These are phyloP conservation scores for Geotrypetes seraphini DNA, from an alignment of 2,797 vertebrate species.

Conservation along the genomic window DNA sequence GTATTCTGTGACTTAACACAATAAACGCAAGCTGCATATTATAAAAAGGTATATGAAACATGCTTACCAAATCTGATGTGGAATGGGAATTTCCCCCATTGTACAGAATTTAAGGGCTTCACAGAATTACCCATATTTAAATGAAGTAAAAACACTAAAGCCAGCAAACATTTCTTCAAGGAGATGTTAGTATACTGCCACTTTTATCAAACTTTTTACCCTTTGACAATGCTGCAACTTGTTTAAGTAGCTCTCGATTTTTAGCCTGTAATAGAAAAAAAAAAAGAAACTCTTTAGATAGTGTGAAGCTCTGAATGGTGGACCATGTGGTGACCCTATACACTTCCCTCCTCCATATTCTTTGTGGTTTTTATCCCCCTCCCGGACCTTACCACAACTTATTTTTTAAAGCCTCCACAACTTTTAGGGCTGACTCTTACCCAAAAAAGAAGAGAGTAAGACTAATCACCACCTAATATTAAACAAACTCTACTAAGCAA, in stretches of 20 bases:
- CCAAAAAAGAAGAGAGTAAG: too few relatives aligned
- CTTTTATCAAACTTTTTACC: conserved; percentile 97
- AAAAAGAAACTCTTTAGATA: too few relatives aligned
- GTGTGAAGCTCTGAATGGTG: too few relatives aligned
- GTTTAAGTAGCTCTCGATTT: conserved; percentile 96
- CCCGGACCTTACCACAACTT: too few relatives aligned
- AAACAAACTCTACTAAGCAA: too few relatives aligned
- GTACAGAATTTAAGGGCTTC: conserved; percentile 58
- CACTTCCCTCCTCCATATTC: too few relatives aligned
- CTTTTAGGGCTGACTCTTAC: too few relatives aligned
- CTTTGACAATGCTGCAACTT: conserved; percentile 94
- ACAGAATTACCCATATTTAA: conserved; percentile 59
- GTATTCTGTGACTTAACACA: conserved; percentile 47
- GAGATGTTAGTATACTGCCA: conserved; percentile 80
- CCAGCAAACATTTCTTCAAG: conserved; percentile 56
- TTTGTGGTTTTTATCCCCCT: too few relatives aligned
- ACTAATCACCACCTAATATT: too few relatives aligned
- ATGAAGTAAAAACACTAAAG: conserved; percentile 33
- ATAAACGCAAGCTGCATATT: conserved; percentile 53
- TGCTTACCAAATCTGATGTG: conserved; percentile 43
- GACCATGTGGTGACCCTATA: too few relatives aligned
- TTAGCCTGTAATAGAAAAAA: conserved; percentile 69
- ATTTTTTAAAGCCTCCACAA: too few relatives aligned
- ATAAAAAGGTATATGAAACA: conserved; percentile 59
- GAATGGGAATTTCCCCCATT: conserved; percentile 50